Evolutionary conservation across 2,888 invertebrate species (phyloP).

Genomic region (Rhyacophila evoluta): DNA sequence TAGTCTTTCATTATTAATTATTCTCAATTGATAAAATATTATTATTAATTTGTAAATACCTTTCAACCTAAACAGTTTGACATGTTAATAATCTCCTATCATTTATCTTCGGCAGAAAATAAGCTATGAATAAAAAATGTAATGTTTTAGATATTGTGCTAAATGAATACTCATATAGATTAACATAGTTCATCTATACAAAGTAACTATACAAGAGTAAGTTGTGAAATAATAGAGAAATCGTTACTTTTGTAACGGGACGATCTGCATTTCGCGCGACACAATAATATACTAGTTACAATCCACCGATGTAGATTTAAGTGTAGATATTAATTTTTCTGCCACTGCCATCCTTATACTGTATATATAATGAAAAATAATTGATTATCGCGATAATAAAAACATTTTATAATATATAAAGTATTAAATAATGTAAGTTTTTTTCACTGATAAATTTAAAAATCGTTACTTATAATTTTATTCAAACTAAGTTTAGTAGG

Average conservation of each 20-base stretch:
- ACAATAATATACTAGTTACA: slow-evolving; percentile 52
- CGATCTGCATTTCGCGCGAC: slow-evolving; percentile 44
- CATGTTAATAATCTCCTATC: neutral
- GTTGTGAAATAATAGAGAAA: neutral
- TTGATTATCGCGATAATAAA: slow-evolving; percentile 35
- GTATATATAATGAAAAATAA: slow-evolving; percentile 33
- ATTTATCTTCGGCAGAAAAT: slow-evolving; percentile 1
- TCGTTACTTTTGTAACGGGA: slow-evolving; percentile 38
- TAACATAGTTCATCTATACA: slow-evolving; percentile 1
- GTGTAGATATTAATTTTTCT: slow-evolving; percentile 48
- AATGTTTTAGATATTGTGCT: slow-evolving; percentile 38
- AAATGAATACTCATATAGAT: slow-evolving; percentile 29
- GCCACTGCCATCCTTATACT: slow-evolving; percentile 52
- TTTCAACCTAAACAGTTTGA: neutral
- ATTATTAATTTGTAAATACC: slow-evolving; percentile 5
- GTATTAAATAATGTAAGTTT: slow-evolving; percentile 34
- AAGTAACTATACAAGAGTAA: neutral
- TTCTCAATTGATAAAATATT: neutral
- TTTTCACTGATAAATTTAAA: slow-evolving; percentile 44
- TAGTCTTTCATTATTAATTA: neutral
- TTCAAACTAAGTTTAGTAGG: neutral
- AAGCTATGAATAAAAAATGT: slow-evolving; percentile 25
- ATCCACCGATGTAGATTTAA: slow-evolving; percentile 42
- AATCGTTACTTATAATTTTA: slow-evolving; percentile 29
- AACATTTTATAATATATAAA: slow-evolving; percentile 32